Base-by-base conservation (phyloP, 2,797 vertebrate genomes). In the Danionella dracula region DNA sequence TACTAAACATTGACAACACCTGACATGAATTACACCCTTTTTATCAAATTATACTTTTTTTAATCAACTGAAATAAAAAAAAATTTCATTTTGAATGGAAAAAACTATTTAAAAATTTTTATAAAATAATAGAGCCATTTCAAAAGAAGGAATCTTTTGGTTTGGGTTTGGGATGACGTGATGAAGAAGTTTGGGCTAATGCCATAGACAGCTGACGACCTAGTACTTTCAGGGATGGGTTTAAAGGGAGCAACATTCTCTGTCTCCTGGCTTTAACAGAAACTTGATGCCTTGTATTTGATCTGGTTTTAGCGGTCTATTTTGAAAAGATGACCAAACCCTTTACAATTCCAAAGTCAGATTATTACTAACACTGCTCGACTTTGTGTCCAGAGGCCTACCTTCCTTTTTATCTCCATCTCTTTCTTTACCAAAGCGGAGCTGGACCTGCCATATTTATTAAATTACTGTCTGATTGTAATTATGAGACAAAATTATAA, bases 221-320 rank as follows among this genome's bases (percentile, higher is more conserved):
- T 20, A 17, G 38, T 15, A 27, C 16, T 50, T 54, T 44, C 19
- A 54, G 21, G 54, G 44, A 50, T 60, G 29, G 44, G 50, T 34
- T 34, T 31, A 37, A 29, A 21, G 53, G 41, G 55, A 71, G 58
- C 12, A 37, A 57, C 71, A 81, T 78, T 79, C 73, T 75, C 60
- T 73, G 78, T 74, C 79, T 77, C 70, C 70, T 66, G 48, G 72
- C 72, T 76, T 74, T 74, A 79, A 71, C 76, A 64, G 81, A 81
- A 83, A 85, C 75, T 51, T 15, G 72, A 81, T 57, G 70, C 68
- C 49, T 29, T 56, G 73, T 71, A 75, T 81, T 81, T 81, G 74
- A 82, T 81, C 70, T 81, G 80, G 78, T 79, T 79, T 79, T 59
- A 79, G 76, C 49, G 73, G 75, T 82, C 82, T 83, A 84, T 84